phyloP scores from a whole-genome alignment of 2,888 invertebrate species.

The Oxycera nigricornis region DNA sequence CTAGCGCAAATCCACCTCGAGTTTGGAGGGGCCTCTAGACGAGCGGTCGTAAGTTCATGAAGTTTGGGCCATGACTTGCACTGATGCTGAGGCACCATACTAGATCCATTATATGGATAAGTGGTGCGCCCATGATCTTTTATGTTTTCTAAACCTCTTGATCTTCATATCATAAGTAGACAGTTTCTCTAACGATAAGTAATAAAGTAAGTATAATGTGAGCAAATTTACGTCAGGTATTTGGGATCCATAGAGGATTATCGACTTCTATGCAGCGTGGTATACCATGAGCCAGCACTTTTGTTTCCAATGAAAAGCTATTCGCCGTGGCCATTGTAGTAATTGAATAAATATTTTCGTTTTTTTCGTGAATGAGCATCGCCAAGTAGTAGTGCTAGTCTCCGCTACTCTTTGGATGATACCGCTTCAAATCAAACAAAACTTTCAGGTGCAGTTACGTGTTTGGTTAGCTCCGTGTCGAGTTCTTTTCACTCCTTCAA shows the following conservation, averaged over 20 bases:
- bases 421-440: background rate
- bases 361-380: background rate
- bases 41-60: slow-evolving; percentile 12
- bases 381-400: background rate
- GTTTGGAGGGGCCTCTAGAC: slow-evolving; percentile 21
- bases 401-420: background rate
- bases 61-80: slow-evolving; percentile 30
- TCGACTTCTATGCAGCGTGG: background rate
- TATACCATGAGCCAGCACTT: slow-evolving; percentile 27
- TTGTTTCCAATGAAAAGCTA: slow-evolving; percentile 16
- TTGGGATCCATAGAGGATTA: slow-evolving; percentile 33
- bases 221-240: slow-evolving; percentile 32
- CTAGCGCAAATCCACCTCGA: slow-evolving; percentile 26
- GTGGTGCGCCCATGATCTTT: slow-evolving; percentile 37
- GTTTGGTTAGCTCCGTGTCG: background rate
- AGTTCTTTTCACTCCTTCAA: slow-evolving; percentile 11
- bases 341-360: slow-evolving; percentile 33
- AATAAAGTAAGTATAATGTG: slow-evolving; percentile 39
- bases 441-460: background rate
- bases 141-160: slow-evolving; percentile 35
- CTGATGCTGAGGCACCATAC: background rate
- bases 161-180: slow-evolving; percentile 39
- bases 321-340: slow-evolving; percentile 27
- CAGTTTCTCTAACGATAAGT: slow-evolving; percentile 37
- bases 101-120: slow-evolving; percentile 15